Evolutionary conservation across 2,888 invertebrate species (phyloP).

Genomic region (Acleris cristana): DNA sequence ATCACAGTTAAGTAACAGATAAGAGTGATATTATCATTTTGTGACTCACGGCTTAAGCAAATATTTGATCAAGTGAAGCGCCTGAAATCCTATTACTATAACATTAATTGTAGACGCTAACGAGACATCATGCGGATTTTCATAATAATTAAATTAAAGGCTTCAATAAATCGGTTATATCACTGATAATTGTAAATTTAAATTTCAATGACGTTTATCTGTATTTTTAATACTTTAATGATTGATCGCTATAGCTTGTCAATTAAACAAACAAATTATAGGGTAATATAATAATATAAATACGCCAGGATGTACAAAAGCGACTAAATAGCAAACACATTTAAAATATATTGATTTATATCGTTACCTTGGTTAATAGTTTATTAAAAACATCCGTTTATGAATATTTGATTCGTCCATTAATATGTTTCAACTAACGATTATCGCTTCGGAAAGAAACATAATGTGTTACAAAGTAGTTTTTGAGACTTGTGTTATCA

Average conservation of each 20-base stretch:
- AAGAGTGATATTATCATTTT: neutral
- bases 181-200: too few species aligned
- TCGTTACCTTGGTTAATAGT: conserved; percentile 18
- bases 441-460: neutral
- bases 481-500: too few species aligned
- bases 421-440: neutral
- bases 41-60: conserved; percentile 5
- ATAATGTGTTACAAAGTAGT: too few species aligned
- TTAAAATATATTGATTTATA: conserved; percentile 29
- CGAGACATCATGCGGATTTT: too few species aligned
- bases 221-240: too few species aligned
- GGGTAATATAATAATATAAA: conserved; percentile 4
- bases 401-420: neutral
- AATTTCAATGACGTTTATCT: too few species aligned
- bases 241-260: conserved; percentile 14
- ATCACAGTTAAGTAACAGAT: neutral
- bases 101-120: too few species aligned
- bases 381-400: conserved; percentile 10
- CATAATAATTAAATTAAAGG: too few species aligned
- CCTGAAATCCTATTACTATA: neutral
- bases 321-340: conserved; percentile 22
- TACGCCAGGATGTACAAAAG: neutral
- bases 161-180: too few species aligned
- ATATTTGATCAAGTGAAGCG: conserved; percentile 11
- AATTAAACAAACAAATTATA: neutral